These are phyloP conservation scores for Carassius auratus DNA, from an alignment of 2,113 vertebrate genomes.

Conservation along the genomic window DNA sequence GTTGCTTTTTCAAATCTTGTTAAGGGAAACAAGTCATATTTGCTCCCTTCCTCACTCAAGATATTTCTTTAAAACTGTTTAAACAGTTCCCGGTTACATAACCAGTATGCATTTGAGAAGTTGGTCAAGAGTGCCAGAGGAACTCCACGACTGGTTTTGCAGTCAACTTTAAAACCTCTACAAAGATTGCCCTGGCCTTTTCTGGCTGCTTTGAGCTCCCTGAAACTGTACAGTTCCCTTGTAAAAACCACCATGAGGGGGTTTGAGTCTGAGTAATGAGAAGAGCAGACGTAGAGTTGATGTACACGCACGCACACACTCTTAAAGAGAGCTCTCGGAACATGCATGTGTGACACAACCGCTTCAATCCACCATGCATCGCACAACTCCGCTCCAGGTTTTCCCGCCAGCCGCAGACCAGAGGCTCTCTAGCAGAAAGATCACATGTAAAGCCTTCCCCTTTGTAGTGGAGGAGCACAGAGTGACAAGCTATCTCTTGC, in stretches of 20 bases:
- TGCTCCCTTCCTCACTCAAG: constrained; percentile 1
- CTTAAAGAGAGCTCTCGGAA: constrained; percentile 42
- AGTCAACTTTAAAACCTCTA: constrained; percentile 61
- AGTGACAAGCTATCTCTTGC: constrained; percentile 85
- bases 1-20: constrained; percentile 41
- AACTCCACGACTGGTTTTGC: constrained; percentile 75
- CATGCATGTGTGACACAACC: constrained; percentile 49
- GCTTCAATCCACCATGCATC: constrained; percentile 37
- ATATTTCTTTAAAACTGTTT: constrained; percentile 63
- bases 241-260: constrained; percentile 15
- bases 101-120: constrained; percentile 64
- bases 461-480: constrained; percentile 87
- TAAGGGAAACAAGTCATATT: constrained; percentile 28
- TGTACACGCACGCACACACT: background rate
- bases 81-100: constrained; percentile 77
- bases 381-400: constrained; percentile 81
- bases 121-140: constrained; percentile 6
- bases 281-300: constrained; percentile 8
- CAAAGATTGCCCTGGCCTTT: constrained; percentile 60
- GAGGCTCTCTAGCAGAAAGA: constrained; percentile 85
- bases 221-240: constrained; percentile 46
- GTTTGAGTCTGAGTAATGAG: constrained; percentile 44
- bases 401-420: constrained; percentile 76
- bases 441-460: constrained; percentile 89
- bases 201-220: constrained; percentile 45